Evolutionary conservation across 2,797 vertebrate genomes (phyloP), one percentile per base, ranked within the genome.

Genomic region (Tragopan temminckii): DNA sequence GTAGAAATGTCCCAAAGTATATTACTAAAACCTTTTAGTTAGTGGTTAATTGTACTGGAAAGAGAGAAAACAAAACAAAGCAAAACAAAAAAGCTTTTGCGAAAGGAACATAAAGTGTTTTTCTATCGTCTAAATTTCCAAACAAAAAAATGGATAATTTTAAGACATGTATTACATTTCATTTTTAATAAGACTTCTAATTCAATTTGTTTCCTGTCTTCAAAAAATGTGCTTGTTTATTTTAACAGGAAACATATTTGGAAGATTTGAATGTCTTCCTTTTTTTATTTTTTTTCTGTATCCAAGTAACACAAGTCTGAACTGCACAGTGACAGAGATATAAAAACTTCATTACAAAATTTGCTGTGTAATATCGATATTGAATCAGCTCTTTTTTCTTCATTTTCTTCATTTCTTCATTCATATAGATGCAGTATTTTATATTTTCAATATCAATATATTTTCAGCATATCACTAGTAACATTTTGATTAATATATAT

Each of bases 171-270:
- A 50, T 66, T 85, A 17, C 20, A 15, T 63, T 74, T 55, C 3
- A 31, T 42, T 95, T 88, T 76, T 38, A 36, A 7, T 38, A 61
- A 23, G 52, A 24, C 8, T 64, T 45, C 20, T 69, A 35, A 78
- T 85, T 64, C 4, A 48, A 9, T 72, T 55, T 76, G 14, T 33
- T 69, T 57, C 58, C 23, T 29, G 72, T 87, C 2, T 36, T 13
- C n/a, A 58, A 33, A n/a, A 74, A 74, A 16, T 27, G 3, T 1
- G 0, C 5, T 62, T 64, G 7, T 7, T 72, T 10, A 2, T 53
- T 92, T 81, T 66, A 82, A 62, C 5, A 45, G 19, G 25, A 68
- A 63, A 70, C 29, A 40, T 36, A 59, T 69, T 48, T 50, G 66
- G 27, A 88, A 77, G 24, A 57, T 21, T 21, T 84, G 23, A 5